A percentile compares a stretch with the other conserved stretches of the same genome.
Conservation (phyloP, 2,797 vertebrate species). For the Microctenopoma stevenorrisi region DNA sequence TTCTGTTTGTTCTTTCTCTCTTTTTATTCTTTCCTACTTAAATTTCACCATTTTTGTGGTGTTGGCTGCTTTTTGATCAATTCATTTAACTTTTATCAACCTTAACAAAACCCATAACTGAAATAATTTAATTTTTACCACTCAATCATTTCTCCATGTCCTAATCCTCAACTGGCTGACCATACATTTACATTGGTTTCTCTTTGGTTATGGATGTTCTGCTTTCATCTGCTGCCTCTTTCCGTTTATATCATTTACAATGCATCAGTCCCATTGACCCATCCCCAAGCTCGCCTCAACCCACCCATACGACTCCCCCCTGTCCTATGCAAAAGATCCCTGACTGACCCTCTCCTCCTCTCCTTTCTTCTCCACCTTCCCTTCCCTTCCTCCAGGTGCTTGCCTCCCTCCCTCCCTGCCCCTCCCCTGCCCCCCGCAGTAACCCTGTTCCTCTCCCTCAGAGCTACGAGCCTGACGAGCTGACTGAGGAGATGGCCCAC, state of each 20-base stretch:
- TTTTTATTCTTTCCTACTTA: slow-evolving; percentile 75
- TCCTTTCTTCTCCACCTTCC: slow-evolving; percentile 25
- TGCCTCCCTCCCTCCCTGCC: slow-evolving; percentile 72
- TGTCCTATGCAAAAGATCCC: slow-evolving; percentile 65
- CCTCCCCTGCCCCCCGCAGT: slow-evolving; percentile 71
- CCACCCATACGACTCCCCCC: slow-evolving; percentile 62
- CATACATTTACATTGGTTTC: slow-evolving; percentile 17
- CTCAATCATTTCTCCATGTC: slow-evolving; percentile 15
- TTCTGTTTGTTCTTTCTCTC: slow-evolving; percentile 80
- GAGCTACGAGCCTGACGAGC: slow-evolving; percentile 97
- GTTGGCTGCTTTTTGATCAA: slow-evolving; percentile 57
- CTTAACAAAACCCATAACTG: slow-evolving; percentile 50
- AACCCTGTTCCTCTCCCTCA: slow-evolving; percentile 85
- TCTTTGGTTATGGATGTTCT: slow-evolving; percentile 42
- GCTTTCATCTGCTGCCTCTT: slow-evolving; percentile 49
- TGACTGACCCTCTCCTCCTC: slow-evolving; percentile 74
- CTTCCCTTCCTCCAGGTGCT: slow-evolving; percentile 71
- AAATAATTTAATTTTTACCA: slow-evolving; percentile 57
- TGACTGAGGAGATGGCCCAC: slow-evolving; percentile 99
- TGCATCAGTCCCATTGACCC: slow-evolving; percentile 67
- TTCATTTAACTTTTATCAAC: slow-evolving; percentile 50
- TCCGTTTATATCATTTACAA: slow-evolving; percentile 3
- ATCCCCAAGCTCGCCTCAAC: slow-evolving; percentile 54
- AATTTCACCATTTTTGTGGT: slow-evolving; percentile 55
- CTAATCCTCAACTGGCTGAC: slow-evolving; percentile 47